Base-by-base conservation (phyloP, 1,140 invertebrate genomes). In the Tetragnatha versicolor region DNA sequence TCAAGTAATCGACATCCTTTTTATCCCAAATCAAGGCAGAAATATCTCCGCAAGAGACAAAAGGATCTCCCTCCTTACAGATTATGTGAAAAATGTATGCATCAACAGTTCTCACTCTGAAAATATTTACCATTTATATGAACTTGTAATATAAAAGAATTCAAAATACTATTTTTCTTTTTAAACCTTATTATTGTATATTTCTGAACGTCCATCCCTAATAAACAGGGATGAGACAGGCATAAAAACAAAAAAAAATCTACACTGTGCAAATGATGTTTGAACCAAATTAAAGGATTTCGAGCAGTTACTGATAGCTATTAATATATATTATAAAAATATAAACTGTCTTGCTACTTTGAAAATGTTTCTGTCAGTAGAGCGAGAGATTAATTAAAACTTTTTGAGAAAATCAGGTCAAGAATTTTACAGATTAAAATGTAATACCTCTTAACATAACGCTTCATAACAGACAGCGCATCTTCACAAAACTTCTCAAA, bases 21-120 rank as follows among this genome's bases (percentile, higher is more conserved):
- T 39, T 47, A 10, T 12, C 0, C 70, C 70, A 73, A 22, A 73
- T 73, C 14, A 73, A 39, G 17, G 4, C 17, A 33, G 39, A 60
- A 33, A 73, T 61, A 25, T 73, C 70, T 25, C 55, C 70, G 35
- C 55, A 22, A 20, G 70, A 73, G 25, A 47, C 27, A 61, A 39
- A 73, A 14, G 37, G 53, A 31, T 47, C 20, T 12, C 22, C 7
- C 29, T 73, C 17, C 29, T 31, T 20, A 5, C 60, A n/a, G 0
- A 73, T 20, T 3, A 73, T 27, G 47, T 73, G 53, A 22, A 73
- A 58, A 12, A 20, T 14, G 39, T 73, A 73, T 2, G 37, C 37
- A 60, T 73, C 55, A 0, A 14, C 29, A 9, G 51, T 39, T 31
- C 14, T 25, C 5, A 73, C 37, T 17, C 70, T 73, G 22, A 0